These are phyloP conservation scores for Chaetodon trifascialis DNA, from an alignment of 2,113 vertebrate species.

Conservation along the genomic window DNA sequence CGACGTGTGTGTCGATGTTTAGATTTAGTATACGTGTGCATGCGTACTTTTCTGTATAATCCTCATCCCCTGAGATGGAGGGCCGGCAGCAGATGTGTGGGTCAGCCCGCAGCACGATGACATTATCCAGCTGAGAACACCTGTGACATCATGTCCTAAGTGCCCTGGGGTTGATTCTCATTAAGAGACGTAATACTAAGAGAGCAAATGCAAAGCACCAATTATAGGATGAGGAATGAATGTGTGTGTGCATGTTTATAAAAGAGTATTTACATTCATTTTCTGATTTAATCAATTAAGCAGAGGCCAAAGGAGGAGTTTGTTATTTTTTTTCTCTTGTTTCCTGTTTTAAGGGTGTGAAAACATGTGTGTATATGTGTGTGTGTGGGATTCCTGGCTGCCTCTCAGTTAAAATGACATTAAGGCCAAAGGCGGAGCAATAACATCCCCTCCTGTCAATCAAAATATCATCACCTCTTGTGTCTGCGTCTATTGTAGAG, in stretches of 20 bases:
- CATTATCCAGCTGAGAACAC: conserved; percentile 61
- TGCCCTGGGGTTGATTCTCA: conserved; percentile 36
- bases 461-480: conserved; percentile 45
- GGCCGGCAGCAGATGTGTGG: conserved; percentile 22
- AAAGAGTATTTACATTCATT: conserved; percentile 33
- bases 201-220: conserved; percentile 17
- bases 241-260: not conserved
- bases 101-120: conserved; percentile 57
- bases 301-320: conserved; percentile 44
- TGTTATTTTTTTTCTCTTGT: conserved; percentile 36
- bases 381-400: conserved; percentile 38
- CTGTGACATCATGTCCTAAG: conserved; percentile 57
- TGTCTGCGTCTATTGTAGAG: not conserved
- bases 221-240: conserved; percentile 5
- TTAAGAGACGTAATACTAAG: conserved; percentile 27
- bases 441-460: conserved; percentile 54
- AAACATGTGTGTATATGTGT: conserved; percentile 20
- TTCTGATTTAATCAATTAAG: conserved; percentile 47
- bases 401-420: conserved; percentile 44
- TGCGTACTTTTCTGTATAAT: conserved; percentile 26
- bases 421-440: conserved; percentile 43
- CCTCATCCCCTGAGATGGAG: conserved; percentile 33
- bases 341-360: conserved; percentile 22
- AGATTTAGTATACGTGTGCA: conserved; percentile 11
- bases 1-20: conserved; percentile 18